Conservation (phyloP, 2,113 vertebrate species). For the Gavia stellata region DNA sequence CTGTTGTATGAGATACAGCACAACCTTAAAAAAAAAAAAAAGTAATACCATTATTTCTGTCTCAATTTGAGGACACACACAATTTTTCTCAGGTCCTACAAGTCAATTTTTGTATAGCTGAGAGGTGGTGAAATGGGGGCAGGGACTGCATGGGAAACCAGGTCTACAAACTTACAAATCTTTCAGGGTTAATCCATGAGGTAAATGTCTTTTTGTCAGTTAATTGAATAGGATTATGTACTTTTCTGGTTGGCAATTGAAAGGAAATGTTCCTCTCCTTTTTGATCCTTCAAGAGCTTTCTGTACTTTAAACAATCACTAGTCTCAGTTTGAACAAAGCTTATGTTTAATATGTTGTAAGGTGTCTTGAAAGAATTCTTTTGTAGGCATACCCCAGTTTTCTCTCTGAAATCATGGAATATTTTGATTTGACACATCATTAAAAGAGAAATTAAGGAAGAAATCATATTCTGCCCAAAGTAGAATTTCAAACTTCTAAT, state of each 20-base stretch:
- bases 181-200: background rate
- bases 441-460: background rate
- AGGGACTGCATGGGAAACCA: background rate
- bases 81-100: background rate
- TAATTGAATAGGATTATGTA: constrained; percentile 47
- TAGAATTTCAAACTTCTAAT: background rate
- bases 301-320: background rate
- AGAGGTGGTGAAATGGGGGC: background rate
- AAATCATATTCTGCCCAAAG: background rate
- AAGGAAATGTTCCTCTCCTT: constrained; percentile 7
- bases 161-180: background rate
- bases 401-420: background rate
- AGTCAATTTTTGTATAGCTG: background rate
- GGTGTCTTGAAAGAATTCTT: background rate
- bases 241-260: background rate
- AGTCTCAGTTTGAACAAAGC: background rate
- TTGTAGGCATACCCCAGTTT: background rate
- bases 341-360: background rate
- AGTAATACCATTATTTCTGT: background rate
- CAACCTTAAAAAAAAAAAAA: background rate
- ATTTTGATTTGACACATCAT: background rate
- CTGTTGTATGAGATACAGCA: background rate
- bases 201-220: constrained; percentile 18
- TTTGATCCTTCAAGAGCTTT: constrained; percentile 35
- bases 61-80: background rate